phyloP scores from a whole-genome alignment of 1,140 invertebrate genomes.

The Cydia pomonella region DNA sequence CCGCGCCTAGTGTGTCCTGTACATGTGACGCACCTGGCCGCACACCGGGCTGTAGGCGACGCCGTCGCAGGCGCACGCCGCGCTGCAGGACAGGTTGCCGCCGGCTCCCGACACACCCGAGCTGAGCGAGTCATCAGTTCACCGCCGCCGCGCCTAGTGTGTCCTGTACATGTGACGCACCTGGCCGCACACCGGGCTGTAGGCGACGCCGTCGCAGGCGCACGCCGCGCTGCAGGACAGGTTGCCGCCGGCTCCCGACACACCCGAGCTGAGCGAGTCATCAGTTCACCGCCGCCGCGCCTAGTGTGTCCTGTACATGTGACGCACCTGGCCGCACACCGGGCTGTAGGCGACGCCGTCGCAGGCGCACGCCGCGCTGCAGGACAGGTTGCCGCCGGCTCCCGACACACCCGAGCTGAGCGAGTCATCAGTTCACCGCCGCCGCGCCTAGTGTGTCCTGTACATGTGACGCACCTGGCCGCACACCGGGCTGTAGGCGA shows the following conservation, averaged over 20 bases:
- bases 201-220: constrained; percentile 87
- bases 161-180: constrained; percentile 41
- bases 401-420: constrained; percentile 65
- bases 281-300: no score
- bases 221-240: constrained; percentile 85
- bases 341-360: constrained; percentile 89
- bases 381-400: constrained; percentile 80
- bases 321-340: constrained; percentile 85
- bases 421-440: no score
- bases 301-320: no score
- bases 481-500: constrained; percentile 91
- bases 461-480: constrained; percentile 77
- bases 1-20: no score
- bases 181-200: constrained; percentile 90
- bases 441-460: no score
- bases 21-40: constrained; percentile 77
- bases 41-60: constrained; percentile 92
- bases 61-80: constrained; percentile 85
- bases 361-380: constrained; percentile 86
- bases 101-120: constrained; percentile 66
- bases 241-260: constrained; percentile 74
- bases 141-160: no score
- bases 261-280: constrained; percentile 48
- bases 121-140: no score
- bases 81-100: constrained; percentile 83